Conservation (phyloP, 2,797 vertebrate genomes). For the Lophotriccus pileatus region DNA sequence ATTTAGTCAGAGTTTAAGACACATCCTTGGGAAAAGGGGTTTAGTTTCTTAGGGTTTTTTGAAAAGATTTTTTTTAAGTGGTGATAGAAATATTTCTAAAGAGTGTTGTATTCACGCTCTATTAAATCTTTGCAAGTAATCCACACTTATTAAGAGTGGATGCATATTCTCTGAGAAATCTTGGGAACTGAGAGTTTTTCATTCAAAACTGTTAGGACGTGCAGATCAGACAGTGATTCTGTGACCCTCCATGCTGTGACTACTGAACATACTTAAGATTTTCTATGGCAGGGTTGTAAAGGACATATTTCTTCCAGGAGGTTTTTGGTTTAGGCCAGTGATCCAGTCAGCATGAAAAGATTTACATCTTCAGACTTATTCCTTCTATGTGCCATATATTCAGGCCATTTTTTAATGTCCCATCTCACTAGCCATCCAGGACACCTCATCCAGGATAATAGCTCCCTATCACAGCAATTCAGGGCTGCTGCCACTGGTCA, state of each 20-base stretch:
- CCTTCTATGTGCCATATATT: neutral
- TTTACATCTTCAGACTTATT: neutral
- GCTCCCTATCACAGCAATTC: neutral
- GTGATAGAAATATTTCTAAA: neutral
- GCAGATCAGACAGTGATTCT: neutral
- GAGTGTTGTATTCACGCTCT: neutral
- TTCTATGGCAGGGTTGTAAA: neutral
- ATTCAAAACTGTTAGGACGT: neutral
- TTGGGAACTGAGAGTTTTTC: neutral
- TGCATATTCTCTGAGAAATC: neutral
- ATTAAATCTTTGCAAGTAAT: neutral
- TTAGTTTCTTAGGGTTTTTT: neutral
- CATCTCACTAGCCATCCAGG: too few species aligned
- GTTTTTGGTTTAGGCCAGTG: neutral
- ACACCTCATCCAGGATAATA: neutral
- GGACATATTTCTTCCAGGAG: neutral
- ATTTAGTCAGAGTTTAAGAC: neutral
- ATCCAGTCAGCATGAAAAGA: neutral
- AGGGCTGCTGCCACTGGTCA: neutral
- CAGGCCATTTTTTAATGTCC: neutral
- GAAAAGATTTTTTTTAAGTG: neutral
- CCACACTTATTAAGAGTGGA: neutral
- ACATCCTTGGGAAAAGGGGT: neutral
- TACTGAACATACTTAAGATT: neutral
- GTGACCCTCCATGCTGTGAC: neutral